Evolutionary conservation across 2,113 vertebrate species (phyloP).

Genomic region (Crypturellus undulatus): DNA sequence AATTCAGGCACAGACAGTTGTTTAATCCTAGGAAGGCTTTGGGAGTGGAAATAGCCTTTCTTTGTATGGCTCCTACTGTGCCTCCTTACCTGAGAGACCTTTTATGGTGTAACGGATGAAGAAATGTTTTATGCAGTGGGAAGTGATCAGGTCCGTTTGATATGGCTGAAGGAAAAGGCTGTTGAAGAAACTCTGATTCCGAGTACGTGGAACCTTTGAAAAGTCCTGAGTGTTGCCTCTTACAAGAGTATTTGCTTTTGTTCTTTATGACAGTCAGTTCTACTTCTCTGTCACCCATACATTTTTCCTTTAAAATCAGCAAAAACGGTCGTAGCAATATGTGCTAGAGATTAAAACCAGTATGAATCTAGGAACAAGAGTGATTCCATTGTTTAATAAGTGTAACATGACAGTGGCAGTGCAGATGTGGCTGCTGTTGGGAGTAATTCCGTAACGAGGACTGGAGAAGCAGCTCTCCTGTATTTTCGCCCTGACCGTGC

Average conservation of each 20-base stretch:
- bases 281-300: not conserved
- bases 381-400: not conserved
- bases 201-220: not conserved
- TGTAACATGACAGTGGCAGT: not conserved
- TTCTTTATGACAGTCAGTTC: not conserved
- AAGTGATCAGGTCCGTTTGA: not conserved
- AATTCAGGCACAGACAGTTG: not conserved
- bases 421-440: not conserved
- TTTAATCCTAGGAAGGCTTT: not conserved
- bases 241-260: not conserved
- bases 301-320: not conserved
- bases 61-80: not conserved
- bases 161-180: not conserved
- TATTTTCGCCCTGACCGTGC: not conserved
- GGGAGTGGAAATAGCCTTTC: conserved; percentile 21
- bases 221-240: not conserved
- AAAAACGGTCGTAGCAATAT: not conserved
- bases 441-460: not conserved
- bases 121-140: not conserved
- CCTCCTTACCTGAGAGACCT: not conserved
- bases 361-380: not conserved
- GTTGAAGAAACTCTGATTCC: not conserved
- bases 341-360: not conserved
- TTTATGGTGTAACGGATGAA: not conserved
- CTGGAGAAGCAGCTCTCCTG: not conserved